These are phyloP conservation scores for Drosophila sp. DNA, from an alignment of 1,140 invertebrate species.

Conservation along the genomic window DNA sequence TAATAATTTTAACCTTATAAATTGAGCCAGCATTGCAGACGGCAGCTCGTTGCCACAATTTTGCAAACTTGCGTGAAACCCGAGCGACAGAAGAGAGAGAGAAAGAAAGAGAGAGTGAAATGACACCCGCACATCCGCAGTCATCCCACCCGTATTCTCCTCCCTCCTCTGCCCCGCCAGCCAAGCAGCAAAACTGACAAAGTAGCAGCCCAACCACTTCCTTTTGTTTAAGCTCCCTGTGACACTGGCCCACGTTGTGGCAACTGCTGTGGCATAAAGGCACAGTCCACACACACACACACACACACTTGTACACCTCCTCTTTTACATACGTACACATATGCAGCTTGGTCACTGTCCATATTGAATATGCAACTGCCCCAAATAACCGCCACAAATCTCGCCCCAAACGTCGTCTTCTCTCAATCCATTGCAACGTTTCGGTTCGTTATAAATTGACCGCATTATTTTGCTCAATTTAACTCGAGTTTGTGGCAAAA, in stretches of 20 bases:
- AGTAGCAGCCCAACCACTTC: constrained; percentile 79
- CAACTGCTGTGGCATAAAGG: constrained; percentile 60
- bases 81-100: constrained; percentile 49
- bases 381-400: background rate
- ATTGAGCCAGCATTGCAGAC: constrained; percentile 54
- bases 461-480: constrained; percentile 83
- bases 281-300: too few relatives aligned
- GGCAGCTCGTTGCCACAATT: constrained; percentile 70
- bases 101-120: constrained; percentile 38
- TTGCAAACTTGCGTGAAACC: constrained; percentile 81
- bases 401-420: background rate
- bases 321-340: constrained; percentile 27
- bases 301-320: constrained; percentile 14
- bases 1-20: constrained; percentile 81
- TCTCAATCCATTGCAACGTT: background rate
- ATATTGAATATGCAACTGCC: constrained; percentile 40
- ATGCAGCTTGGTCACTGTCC: constrained; percentile 24
- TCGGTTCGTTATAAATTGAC: constrained; percentile 74
- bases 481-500: constrained; percentile 70
- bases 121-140: constrained; percentile 68
- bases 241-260: constrained; percentile 67
- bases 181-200: constrained; percentile 75
- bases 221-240: constrained; percentile 77
- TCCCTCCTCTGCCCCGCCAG: background rate
- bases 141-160: constrained; percentile 51